Percentiles rank a stretch among this genome's conserved stretches.
Evolutionary conservation across 2,797 vertebrate genomes (phyloP).

Genomic region (Coregonus suidteri): DNA sequence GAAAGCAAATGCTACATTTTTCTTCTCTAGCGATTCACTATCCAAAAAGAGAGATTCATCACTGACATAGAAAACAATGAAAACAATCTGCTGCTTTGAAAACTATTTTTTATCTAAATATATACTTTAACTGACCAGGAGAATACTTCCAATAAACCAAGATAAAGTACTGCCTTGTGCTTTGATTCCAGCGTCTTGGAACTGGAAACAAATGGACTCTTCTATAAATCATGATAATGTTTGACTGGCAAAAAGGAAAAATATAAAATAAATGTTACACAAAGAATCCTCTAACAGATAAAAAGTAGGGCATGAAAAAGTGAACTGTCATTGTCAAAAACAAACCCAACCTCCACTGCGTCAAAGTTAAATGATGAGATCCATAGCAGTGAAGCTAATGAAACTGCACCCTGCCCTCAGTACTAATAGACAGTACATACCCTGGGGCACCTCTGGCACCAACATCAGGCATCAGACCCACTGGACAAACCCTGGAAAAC

Average conservation of each 20-base stretch:
- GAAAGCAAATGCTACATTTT: constrained; percentile 55
- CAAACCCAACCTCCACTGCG: constrained; percentile 11
- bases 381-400: constrained; percentile 65
- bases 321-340: constrained; percentile 71
- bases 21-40: constrained; percentile 65
- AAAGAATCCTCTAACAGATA: constrained; percentile 67
- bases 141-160: constrained; percentile 72
- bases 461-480: constrained; percentile 60
- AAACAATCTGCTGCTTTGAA: constrained; percentile 58
- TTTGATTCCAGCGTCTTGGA: constrained; percentile 71
- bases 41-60: constrained; percentile 73
- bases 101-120: constrained; percentile 74
- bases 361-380: constrained; percentile 68
- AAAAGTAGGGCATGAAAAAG: constrained; percentile 64
- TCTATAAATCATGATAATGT: constrained; percentile 74
- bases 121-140: constrained; percentile 73
- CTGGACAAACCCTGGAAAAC: constrained; percentile 80
- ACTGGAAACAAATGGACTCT: constrained; percentile 71
- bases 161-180: constrained; percentile 67
- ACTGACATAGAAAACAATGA: constrained; percentile 75
- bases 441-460: constrained; percentile 73
- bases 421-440: constrained; percentile 48
- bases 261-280: constrained; percentile 52
- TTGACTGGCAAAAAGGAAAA: constrained; percentile 59
- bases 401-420: constrained; percentile 65